Evolutionary conservation across 2,888 invertebrate species (phyloP).

Genomic region (Drosophila dives): DNA sequence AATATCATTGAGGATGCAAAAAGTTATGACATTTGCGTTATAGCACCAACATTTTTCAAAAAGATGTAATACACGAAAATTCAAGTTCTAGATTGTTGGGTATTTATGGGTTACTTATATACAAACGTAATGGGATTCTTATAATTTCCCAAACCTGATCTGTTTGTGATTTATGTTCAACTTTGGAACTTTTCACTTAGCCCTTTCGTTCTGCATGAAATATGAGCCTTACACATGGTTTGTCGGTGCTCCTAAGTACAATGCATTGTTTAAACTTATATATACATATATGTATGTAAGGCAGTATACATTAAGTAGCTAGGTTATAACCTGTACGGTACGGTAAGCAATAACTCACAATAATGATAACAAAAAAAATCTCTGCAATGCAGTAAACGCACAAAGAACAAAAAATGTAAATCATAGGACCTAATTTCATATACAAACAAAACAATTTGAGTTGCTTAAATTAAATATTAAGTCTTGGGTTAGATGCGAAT

Average conservation of each 20-base stretch:
- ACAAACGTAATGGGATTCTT: background rate
- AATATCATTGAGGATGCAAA: background rate
- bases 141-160: background rate
- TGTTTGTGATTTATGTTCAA: background rate
- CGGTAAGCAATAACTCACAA: slow-evolving; percentile 1
- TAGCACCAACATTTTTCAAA: slow-evolving; percentile 9
- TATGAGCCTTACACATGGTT: slow-evolving; percentile 2
- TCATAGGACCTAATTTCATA: slow-evolving; percentile 4
- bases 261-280: slow-evolving; percentile 22
- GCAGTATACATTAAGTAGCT: slow-evolving; percentile 53
- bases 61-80: background rate
- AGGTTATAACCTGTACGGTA: slow-evolving; percentile 10
- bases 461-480: slow-evolving; percentile 3
- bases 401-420: slow-evolving; percentile 16
- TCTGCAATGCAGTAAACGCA: slow-evolving; percentile 22
- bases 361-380: background rate
- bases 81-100: slow-evolving; percentile 7
- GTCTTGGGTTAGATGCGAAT: slow-evolving; percentile 43
- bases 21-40: background rate
- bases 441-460: background rate
- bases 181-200: slow-evolving; percentile 13
- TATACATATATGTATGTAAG: slow-evolving; percentile 24
- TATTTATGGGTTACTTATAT: slow-evolving; percentile 1
- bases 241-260: slow-evolving; percentile 46
- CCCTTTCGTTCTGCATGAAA: slow-evolving; percentile 12